Conservation (phyloP, 2,113 vertebrate species). For the Thermophis baileyi region DNA sequence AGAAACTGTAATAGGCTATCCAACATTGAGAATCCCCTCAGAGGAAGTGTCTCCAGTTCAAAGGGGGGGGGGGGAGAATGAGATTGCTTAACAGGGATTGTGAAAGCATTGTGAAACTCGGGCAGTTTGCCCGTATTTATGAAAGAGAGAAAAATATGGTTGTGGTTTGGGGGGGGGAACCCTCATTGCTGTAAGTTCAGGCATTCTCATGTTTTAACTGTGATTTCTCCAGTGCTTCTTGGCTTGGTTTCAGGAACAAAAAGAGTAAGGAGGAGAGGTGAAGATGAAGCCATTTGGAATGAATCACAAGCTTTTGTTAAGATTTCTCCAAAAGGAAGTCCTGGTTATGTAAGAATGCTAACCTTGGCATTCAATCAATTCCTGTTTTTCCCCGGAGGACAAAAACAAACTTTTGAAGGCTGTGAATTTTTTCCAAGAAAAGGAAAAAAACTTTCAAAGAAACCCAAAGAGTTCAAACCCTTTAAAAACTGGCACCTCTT, state of each 20-base stretch:
- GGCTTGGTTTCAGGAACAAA: constrained; percentile 21
- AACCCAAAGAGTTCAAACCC: background rate
- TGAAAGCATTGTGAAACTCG: constrained; percentile 29
- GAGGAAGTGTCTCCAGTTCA: background rate
- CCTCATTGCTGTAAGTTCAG: background rate
- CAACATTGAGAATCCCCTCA: background rate
- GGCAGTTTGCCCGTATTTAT: constrained; percentile 27
- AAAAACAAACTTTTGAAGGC: constrained; percentile 7
- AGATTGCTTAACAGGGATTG: constrained; percentile 41
- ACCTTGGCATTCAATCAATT: background rate
- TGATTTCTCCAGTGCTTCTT: background rate
- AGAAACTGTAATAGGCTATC: constrained; percentile 7
- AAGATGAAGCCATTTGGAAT: background rate
- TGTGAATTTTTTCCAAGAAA: constrained; percentile 1
- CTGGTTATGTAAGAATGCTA: background rate
- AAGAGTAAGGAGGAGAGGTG: background rate
- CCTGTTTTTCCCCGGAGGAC: background rate
- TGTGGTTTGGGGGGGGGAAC: background rate
- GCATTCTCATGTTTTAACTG: constrained; percentile 16
- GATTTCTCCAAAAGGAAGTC: constrained; percentile 10
- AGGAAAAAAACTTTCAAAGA: background rate
- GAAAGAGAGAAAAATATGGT: background rate
- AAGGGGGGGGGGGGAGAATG: constrained; percentile 21
- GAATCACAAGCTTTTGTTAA: constrained; percentile 5
- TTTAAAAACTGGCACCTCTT: background rate